Conservation (phyloP, 2,797 vertebrate species). For the Galagoides demidoff region DNA sequence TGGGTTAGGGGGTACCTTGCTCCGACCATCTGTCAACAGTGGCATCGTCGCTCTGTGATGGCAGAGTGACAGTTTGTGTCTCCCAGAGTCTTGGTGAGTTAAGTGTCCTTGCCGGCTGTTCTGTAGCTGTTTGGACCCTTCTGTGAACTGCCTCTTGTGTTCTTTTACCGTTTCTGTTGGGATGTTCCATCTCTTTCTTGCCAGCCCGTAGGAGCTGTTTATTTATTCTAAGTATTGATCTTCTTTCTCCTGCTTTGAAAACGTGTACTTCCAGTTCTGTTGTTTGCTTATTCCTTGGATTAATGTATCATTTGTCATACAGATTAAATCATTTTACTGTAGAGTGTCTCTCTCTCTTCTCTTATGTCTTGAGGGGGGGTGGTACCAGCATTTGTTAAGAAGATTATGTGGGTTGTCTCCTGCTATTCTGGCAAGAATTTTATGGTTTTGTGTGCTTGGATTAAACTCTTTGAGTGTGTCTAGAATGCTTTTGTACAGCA, state of each 20-base stretch:
- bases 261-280: not conserved
- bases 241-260: not conserved
- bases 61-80: fast-evolving
- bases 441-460: not conserved
- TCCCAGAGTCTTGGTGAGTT: not conserved
- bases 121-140: fast-evolving
- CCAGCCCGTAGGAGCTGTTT: not conserved
- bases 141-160: not conserved
- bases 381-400: not conserved
- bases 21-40: not conserved
- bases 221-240: no score
- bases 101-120: fast-evolving
- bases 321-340: not conserved
- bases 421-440: not conserved
- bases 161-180: not conserved
- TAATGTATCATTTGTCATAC: not conserved
- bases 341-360: not conserved
- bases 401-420: not conserved
- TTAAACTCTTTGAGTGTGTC: not conserved
- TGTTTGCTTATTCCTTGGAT: not conserved
- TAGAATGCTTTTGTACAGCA: fast-evolving
- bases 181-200: no score
- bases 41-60: fast-evolving
- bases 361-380: not conserved
- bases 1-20: fast-evolving